Conservation (phyloP, 2,888 invertebrate species). For the Drosophila acutilabella region DNA sequence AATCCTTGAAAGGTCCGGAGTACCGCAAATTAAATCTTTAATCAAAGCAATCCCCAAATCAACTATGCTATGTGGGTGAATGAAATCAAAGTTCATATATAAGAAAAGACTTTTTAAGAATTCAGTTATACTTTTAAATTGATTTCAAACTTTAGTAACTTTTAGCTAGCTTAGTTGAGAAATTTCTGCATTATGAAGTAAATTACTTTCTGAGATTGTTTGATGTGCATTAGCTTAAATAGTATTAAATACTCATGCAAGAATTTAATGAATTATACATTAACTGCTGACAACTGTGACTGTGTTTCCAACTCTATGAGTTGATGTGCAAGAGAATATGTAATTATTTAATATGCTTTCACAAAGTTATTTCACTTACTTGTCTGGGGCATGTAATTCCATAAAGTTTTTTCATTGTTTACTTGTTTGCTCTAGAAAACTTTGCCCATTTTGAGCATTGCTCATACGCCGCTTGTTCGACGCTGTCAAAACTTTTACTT, state of each 20-base stretch:
- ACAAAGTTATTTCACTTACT: slow-evolving; percentile 45
- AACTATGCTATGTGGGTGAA: not conserved
- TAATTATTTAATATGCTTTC: slow-evolving; percentile 47
- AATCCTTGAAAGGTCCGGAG: slow-evolving; percentile 41
- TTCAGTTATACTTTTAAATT: no score
- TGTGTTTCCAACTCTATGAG: not conserved
- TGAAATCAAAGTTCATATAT: slow-evolving; percentile 1
- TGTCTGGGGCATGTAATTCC: slow-evolving; percentile 30
- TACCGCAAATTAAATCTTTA: slow-evolving; percentile 3
- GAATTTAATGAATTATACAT: slow-evolving; percentile 3
- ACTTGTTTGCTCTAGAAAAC: slow-evolving; percentile 14
- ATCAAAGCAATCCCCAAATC: not conserved
- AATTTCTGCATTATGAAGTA: not conserved
- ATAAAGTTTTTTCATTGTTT: slow-evolving; percentile 41
- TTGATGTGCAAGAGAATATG: slow-evolving; percentile 20
- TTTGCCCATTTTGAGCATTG: slow-evolving; percentile 28
- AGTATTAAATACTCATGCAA: slow-evolving; percentile 4
- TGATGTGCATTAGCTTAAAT: slow-evolving; percentile 6
- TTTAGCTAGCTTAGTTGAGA: not conserved
- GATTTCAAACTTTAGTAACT: not conserved
- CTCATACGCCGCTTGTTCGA: slow-evolving; percentile 42
- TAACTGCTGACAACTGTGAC: slow-evolving; percentile 14
- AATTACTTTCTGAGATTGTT: not conserved
- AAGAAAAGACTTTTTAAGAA: no score
- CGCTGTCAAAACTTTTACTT: slow-evolving; percentile 55